phyloP scores from a whole-genome alignment of 2,888 invertebrate genomes.

The Acanthopleura granulata region DNA sequence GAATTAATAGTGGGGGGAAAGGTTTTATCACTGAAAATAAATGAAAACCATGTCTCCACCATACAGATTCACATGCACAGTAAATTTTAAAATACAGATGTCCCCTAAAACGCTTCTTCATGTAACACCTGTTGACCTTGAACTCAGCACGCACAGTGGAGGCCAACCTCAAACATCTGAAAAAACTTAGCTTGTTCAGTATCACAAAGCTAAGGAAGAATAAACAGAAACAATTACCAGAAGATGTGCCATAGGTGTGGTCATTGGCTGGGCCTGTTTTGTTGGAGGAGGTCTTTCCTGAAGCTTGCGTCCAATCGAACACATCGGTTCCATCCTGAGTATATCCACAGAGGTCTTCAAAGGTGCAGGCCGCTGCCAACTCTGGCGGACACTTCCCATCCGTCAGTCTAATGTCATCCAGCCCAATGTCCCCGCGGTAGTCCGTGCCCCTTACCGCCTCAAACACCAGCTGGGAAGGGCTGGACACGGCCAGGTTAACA shows the following conservation, averaged over 20 bases:
- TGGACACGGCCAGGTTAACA: slow-evolving; percentile 29
- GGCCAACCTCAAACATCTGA: no score
- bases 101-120: no score
- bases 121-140: no score
- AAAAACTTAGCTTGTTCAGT: no score
- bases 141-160: no score
- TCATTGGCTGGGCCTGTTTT: slow-evolving; percentile 55
- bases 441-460: slow-evolving; percentile 33
- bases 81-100: no score
- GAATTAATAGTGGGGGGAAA: no score
- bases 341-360: slow-evolving; percentile 56
- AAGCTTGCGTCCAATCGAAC: slow-evolving; percentile 54
- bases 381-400: neutral
- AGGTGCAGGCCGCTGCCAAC: slow-evolving; percentile 44
- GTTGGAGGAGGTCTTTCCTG: slow-evolving; percentile 39
- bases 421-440: slow-evolving; percentile 34
- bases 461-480: slow-evolving; percentile 31
- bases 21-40: no score
- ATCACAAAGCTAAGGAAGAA: neutral
- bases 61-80: no score
- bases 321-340: slow-evolving; percentile 44
- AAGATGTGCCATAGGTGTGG: slow-evolving; percentile 53
- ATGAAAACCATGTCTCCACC: no score
- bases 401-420: slow-evolving; percentile 33
- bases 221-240: slow-evolving; percentile 35